Evolutionary conservation across 2,113 vertebrate species (phyloP).

Genomic region (Otis tarda): DNA sequence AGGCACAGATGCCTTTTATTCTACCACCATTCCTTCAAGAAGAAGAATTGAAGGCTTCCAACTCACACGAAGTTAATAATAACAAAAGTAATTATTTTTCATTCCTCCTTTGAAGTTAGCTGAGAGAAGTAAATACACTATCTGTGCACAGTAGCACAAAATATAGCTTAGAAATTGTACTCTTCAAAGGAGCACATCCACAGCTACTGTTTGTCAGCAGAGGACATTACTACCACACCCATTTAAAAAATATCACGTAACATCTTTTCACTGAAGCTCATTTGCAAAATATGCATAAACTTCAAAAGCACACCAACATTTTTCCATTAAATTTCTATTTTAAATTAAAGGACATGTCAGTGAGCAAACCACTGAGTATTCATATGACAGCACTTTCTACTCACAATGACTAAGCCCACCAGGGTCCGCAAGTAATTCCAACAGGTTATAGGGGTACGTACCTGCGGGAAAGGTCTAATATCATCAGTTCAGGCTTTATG

Average conservation of each 20-base stretch:
- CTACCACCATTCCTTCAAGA: not conserved
- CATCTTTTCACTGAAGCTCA: not conserved
- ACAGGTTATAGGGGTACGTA: not conserved
- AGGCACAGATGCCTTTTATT: not conserved
- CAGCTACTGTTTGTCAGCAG: not conserved
- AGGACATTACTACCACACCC: not conserved
- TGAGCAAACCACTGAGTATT: not conserved
- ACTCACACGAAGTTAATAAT: not conserved
- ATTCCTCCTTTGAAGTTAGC: not conserved
- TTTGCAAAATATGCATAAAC: not conserved
- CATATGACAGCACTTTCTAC: not conserved
- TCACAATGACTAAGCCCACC: not conserved
- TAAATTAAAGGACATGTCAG: not conserved
- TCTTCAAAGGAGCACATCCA: not conserved
- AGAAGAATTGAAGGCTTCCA: not conserved
- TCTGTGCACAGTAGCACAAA: not conserved
- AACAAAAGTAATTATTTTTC: not conserved
- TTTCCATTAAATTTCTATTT: not conserved
- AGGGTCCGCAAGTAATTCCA: not conserved
- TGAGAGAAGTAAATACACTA: not conserved
- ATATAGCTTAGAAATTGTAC: not conserved
- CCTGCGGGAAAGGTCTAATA: not conserved
- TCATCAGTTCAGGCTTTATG: not conserved
- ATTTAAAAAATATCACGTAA: not conserved
- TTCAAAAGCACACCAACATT: not conserved